Evolutionary conservation across 2,888 invertebrate species (phyloP), one percentile per base, ranked within the genome.

Genomic region (Ellobium chinense): DNA sequence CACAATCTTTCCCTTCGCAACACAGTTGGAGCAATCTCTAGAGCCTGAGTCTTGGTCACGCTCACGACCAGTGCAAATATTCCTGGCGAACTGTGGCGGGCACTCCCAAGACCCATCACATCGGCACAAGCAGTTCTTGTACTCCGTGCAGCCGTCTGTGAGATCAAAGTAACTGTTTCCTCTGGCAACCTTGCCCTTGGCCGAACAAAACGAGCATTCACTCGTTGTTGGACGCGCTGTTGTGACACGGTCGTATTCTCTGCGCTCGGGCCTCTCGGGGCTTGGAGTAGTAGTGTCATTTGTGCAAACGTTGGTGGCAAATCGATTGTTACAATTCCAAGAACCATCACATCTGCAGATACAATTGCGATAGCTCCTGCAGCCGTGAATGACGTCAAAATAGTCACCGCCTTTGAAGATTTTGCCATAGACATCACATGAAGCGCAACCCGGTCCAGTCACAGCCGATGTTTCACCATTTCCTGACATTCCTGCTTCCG

Each of bases 51-150:
- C 62, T 39, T 9, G 24, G 29, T 62, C 12, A 5, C 24, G 39
- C 14, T 66, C 63, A 7, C 46, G 46, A 46, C 46, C 9, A 5
- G 65, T 14, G 63, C 84, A 90, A 21, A 85, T 87, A 74, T 89
- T 82, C 7, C 85, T 83, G 5, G 88, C 87, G 21, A 82, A 83
- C n/a, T 87, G 84, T 34, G 85, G 83, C 0, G 86, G 85, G 56
- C 90, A 90, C 24, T 89, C 83, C 88, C 89, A 89, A 5, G 85
- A 82, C 5, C 90, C 90, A 62, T 89, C 88, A 80, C 90, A 90
- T n/a, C 85, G 84, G 80, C 89, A 90, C 27, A 81, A 68, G 70
- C 90, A 90, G 87, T 31, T 82, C 7, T 82, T 76, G 69, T 88
- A 89, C 37, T 87, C 83, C n/a, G 82, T 83, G 78, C 91, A 91